Percentiles rank a stretch among this genome's conserved stretches.
Evolutionary conservation across 2,888 invertebrate genomes (phyloP).

Genomic region (Macrophya alboannulata): DNA sequence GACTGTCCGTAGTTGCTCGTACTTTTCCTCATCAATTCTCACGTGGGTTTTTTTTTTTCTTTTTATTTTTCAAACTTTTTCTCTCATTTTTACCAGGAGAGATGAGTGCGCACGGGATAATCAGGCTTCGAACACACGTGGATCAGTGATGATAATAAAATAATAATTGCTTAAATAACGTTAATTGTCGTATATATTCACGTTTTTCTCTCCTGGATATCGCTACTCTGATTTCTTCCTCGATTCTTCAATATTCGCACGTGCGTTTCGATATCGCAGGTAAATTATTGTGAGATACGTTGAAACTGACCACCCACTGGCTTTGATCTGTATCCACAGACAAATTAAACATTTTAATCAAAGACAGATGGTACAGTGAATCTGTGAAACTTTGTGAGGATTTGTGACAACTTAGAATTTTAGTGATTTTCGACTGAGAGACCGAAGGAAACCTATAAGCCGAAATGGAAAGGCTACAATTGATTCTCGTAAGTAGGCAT

Average conservation of each 20-base stretch:
- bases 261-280: background rate
- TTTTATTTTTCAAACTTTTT: background rate
- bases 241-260: background rate
- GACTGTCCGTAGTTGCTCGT: background rate
- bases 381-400: conserved; percentile 30
- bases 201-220: background rate
- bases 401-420: conserved; percentile 33
- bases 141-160: conserved; percentile 30
- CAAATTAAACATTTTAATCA: background rate
- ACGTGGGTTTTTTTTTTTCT: conserved; percentile 8
- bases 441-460: background rate
- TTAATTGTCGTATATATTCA: background rate
- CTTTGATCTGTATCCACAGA: background rate
- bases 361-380: conserved; percentile 18
- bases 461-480: conserved; percentile 50
- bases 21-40: background rate
- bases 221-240: background rate
- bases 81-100: background rate
- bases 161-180: conserved; percentile 17
- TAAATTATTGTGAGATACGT: conserved; percentile 2
- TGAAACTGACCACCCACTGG: background rate
- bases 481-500: conserved; percentile 34
- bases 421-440: conserved; percentile 12
- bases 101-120: conserved; percentile 2
- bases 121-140: conserved; percentile 24